Base-by-base conservation (phyloP, 2,113 vertebrate species). In the Rhadina sibilatrix region DNA sequence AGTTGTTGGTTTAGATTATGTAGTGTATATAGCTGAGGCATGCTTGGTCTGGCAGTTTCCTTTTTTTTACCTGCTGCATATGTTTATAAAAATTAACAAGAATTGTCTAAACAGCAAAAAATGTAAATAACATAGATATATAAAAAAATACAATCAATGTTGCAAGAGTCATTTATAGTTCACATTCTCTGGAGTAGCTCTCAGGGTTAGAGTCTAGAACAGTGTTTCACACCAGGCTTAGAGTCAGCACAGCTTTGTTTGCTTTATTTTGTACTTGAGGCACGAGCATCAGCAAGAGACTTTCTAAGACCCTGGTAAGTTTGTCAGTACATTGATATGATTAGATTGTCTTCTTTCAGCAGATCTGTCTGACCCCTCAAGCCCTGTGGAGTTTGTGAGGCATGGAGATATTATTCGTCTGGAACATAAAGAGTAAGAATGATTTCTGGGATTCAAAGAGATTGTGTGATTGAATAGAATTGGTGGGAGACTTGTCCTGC, bases 351-450 rank as follows among this genome's bases (percentile, higher is more conserved):
- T 94, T 98, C 46, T 94, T 94, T 94, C 64, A 61, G 52, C 97
- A 98, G 97, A 98, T 97, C 87, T 93, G 59, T 95, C 95, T 90
- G 98, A 98, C 81, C 93, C 96, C 42, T 97, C 98, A 9, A 98
- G 92, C n/a, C 96, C 96, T 24, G 98, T 98, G 94, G 98, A 99
- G 89, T 98, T 99, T 85, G 98, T 99, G 90, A 98, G 96, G 61
- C 98, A 99, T 4, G 98, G 99, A 93, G 98, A 99, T 95, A 93
- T 99, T 85, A 97, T 99, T 94, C 97, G 98, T 57, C 95, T 99
- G 92, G 98, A 99, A 92, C 99, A 99, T 95, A 99, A 98, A 98
- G 98, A 98, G 99, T 99, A 97, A 98, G 98, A 71, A 52, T 50
- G 49, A 18, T 64, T 95, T 90, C 33, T 94, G 75, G 38, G 18